Percentiles rank a stretch among this genome's conserved stretches.
Evolutionary conservation across 2,797 vertebrate genomes (phyloP).

Genomic region (Falco cherrug): DNA sequence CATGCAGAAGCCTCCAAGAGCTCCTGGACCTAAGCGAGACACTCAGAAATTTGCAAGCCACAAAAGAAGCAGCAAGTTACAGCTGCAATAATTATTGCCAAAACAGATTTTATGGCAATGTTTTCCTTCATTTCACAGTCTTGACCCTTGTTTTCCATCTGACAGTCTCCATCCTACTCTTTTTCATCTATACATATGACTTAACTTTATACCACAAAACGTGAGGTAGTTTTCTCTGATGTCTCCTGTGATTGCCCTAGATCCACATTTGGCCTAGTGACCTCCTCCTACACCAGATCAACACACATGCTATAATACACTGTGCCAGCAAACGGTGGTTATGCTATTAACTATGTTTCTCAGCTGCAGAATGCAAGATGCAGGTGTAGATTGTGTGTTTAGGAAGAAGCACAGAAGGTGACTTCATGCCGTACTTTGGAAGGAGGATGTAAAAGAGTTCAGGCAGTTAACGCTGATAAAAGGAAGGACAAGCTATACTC

Average conservation of each 20-base stretch:
- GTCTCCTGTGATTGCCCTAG: neutral
- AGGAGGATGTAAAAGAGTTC: neutral
- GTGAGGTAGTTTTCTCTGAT: neutral
- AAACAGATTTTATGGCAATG: neutral
- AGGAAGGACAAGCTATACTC: neutral
- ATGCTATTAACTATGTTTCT: neutral
- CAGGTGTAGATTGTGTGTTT: neutral
- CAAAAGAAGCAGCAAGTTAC: neutral
- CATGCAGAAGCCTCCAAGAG: neutral
- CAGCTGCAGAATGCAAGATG: neutral
- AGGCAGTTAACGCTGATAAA: neutral
- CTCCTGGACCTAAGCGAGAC: neutral
- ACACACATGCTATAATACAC: accelerated
- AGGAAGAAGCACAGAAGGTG: neutral
- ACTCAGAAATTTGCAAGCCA: neutral
- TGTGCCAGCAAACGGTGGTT: neutral
- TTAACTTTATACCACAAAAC: neutral
- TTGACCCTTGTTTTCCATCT: neutral
- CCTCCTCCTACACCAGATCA: neutral
- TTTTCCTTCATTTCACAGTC: neutral
- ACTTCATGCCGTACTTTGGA: neutral
- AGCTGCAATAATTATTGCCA: neutral
- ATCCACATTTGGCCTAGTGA: neutral
- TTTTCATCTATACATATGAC: neutral
- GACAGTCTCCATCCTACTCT: neutral